Conservation (phyloP, 2,888 invertebrate genomes). For the Luperina testacea region DNA sequence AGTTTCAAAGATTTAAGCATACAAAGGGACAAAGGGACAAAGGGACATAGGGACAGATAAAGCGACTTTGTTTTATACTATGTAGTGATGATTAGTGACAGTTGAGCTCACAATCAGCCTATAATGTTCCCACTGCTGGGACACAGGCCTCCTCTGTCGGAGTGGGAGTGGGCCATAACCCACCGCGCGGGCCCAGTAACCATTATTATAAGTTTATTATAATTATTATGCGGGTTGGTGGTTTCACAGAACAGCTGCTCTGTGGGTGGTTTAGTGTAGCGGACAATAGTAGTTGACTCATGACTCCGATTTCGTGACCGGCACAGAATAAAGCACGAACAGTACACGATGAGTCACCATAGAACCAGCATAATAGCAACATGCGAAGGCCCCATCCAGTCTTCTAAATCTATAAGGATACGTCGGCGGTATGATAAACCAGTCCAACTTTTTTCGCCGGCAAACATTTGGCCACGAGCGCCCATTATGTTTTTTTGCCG, state of each 20-base stretch:
- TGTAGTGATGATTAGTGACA: too few relatives aligned
- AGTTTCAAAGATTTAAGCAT: too few relatives aligned
- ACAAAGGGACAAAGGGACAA: too few relatives aligned
- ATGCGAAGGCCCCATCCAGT: constrained; percentile 38
- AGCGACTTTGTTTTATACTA: too few relatives aligned
- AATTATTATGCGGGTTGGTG: neutral
- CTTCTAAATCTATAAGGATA: constrained; percentile 10
- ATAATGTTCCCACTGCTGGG: neutral
- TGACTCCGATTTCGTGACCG: neutral
- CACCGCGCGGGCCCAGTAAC: neutral
- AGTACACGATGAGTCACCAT: constrained; percentile 25
- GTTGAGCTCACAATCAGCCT: neutral
- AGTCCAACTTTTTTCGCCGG: constrained; percentile 60
- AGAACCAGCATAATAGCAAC: neutral
- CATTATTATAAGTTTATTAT: too few relatives aligned
- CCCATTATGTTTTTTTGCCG: constrained; percentile 58
- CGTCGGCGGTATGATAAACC: constrained; percentile 57
- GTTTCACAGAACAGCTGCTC: neutral
- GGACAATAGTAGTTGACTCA: constrained; percentile 25
- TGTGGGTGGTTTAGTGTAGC: neutral
- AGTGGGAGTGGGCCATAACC: neutral
- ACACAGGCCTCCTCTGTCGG: neutral
- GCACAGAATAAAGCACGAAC: neutral
- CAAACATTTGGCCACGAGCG: constrained; percentile 56
- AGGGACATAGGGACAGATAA: too few relatives aligned